Evolutionary conservation across 2,113 vertebrate genomes (phyloP).

Genomic region (Zosterops pallidus): DNA sequence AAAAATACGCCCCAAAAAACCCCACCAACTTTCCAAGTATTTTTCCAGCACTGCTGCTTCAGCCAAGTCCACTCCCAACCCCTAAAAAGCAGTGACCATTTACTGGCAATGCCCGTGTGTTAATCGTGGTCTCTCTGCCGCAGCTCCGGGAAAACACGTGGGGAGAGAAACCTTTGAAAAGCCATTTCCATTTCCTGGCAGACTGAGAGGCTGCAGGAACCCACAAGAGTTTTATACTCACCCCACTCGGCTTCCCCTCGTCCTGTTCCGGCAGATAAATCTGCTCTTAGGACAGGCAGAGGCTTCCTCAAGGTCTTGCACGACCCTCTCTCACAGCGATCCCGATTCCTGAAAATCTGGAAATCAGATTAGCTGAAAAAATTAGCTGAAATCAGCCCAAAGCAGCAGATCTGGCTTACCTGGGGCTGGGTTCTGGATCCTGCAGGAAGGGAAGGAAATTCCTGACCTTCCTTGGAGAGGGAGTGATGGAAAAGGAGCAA

Average conservation of each 20-base stretch:
- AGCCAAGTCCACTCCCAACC: neutral
- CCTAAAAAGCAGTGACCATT: neutral
- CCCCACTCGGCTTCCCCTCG: neutral
- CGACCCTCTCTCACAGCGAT: neutral
- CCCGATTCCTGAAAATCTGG: no score
- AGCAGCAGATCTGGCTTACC: neutral
- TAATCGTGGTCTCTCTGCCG: rapidly evolving
- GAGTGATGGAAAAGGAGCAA: neutral
- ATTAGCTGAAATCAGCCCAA: neutral
- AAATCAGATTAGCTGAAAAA: no score
- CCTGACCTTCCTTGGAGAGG: neutral
- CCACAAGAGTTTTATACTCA: neutral
- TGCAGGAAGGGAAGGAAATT: neutral
- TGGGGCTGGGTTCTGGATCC: neutral
- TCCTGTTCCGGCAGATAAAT: neutral
- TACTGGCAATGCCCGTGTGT: neutral
- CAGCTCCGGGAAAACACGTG: rapidly evolving
- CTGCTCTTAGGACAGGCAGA: neutral
- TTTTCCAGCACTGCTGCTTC: neutral
- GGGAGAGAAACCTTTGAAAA: neutral
- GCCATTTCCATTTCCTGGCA: neutral
- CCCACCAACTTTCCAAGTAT: neutral
- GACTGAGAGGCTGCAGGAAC: neutral
- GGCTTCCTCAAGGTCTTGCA: neutral
- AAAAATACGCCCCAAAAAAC: no score